Base-by-base conservation (phyloP, 2,797 vertebrate genomes). In the Manis javanica region DNA sequence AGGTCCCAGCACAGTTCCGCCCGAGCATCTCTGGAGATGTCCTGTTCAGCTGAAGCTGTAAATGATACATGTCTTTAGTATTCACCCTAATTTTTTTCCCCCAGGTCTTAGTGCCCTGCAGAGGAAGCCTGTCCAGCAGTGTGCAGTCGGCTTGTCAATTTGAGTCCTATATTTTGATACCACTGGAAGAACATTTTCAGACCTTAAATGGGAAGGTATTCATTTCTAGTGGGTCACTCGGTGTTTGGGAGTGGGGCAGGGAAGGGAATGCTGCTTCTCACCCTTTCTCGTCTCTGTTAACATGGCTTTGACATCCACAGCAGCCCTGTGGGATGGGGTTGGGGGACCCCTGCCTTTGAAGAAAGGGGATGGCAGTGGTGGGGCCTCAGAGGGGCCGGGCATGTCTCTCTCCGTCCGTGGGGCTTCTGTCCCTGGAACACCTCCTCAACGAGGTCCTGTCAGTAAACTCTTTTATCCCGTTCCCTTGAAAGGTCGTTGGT, bases 91-190 rank as follows among this genome's bases (percentile, higher is more conserved):
- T 87, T 79, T 0, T n/a, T 74, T 78, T 29, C 91, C 96, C 88
- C 39, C 57, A 99, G 99, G 98, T 99, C 85, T 98, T 99, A 94
- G 99, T 99, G 51, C 99, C 99, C 6, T 99, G 99, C 97, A 99
- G 98, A 98, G 99, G 99, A 97, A 99, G 99, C 96, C 97, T 99
- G 95, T 98, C 98, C 0, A 97, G 95, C 95, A 97, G 88, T 89
- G 96, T 98, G 57, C 98, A 98, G 95, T 98, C 99, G 1, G 75
- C 99, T 46, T 99, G 98, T 91, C 99, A 99, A 85, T 99, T 99
- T 79, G 99, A 99, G 89, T 99, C 99, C 77, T 99, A 99, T 19
- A 96, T 99, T 90, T 98, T 99, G 94, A 99, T 99, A 90, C 99
- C 99, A 0, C 94, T 83, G 68, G 99, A 99, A 84, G 99, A 99